These are phyloP conservation scores for Gobius niger DNA, from an alignment of 2,113 vertebrate species.

Conservation along the genomic window DNA sequence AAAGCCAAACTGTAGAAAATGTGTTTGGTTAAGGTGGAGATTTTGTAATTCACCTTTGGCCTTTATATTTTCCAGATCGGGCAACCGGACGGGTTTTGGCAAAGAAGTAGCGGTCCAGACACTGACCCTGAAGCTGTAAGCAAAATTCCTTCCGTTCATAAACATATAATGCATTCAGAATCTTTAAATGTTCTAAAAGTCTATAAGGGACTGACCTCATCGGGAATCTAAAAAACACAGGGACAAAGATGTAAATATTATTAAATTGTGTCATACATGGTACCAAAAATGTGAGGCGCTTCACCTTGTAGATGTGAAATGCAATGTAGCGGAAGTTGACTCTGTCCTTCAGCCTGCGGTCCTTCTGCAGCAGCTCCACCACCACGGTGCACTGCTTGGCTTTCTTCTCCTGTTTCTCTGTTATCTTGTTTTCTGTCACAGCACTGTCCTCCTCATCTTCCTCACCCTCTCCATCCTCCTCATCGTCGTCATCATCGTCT, in stretches of 20 bases:
- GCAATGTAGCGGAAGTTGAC: slow-evolving; percentile 69
- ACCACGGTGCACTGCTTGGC: slow-evolving; percentile 69
- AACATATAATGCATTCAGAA: not conserved
- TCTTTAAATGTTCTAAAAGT: not conserved
- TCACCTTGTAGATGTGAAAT: slow-evolving; percentile 79
- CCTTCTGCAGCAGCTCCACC: slow-evolving; percentile 80
- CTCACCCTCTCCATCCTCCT: slow-evolving; percentile 38
- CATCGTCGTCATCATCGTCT: slow-evolving; percentile 48
- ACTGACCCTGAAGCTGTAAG: slow-evolving; percentile 56
- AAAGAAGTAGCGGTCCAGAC: slow-evolving; percentile 75
- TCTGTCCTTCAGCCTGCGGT: slow-evolving; percentile 67
- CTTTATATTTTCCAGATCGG: slow-evolving; percentile 73
- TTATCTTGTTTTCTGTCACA: slow-evolving; percentile 28
- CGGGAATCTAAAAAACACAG: slow-evolving; percentile 64
- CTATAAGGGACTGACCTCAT: slow-evolving; percentile 55
- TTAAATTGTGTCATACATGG: not conserved
- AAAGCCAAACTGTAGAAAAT: no score
- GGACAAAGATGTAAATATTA: not conserved
- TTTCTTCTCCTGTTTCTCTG: slow-evolving; percentile 53
- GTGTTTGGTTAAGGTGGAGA: no score
- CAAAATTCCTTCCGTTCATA: not conserved
- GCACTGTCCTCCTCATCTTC: slow-evolving; percentile 45
- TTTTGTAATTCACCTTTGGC: slow-evolving; percentile 55
- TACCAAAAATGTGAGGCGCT: not conserved
- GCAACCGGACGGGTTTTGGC: slow-evolving; percentile 57